Evolutionary conservation across 2,113 vertebrate species (phyloP), one percentile per base, ranked within the genome.

Genomic region (Vulpes lagopus): DNA sequence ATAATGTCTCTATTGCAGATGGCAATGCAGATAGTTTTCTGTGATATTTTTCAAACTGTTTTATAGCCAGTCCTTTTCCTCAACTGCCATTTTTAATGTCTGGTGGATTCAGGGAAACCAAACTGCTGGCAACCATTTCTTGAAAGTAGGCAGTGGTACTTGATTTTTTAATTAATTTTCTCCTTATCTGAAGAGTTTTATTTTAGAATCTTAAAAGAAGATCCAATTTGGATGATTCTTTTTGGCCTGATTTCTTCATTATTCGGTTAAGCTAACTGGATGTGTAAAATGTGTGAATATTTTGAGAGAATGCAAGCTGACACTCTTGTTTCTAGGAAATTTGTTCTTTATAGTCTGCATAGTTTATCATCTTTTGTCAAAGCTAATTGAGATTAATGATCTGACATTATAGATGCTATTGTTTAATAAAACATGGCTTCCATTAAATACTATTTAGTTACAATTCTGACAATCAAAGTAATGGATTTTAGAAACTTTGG

Each of bases 281-380:
- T 94, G 94, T 96, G 84, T 90, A 87, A 96, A 96, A 96, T 89
- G 92, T 94, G 90, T 95, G 97, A 97, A 96, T 92, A 90, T 60
- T 87, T 95, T 62, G 89, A 81, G 64, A 92, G 8, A 53, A 87
- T 81, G 27, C 84, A 97, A 95, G 57, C 92, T 94, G 83, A 92
- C 74, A 84, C 32, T 69, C 53, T 89, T 43, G 22, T 93, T 92
- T 95, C 87, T 95, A 96, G 96, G 93, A 95, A 97, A 74, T 84
- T 35, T 94, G 38, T 92, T 85, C 95, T 94, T 92, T 88, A 84
- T 81, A 53, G 32, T 59, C 30, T 73, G 35, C 80, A 89, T 27
- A 81, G 53, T 88, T 96, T 89, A 80, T 76, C 80, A 96, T 79
- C 93, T 94, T 97, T 82, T 95, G 60, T 97, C 79, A 67, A 38